phyloP scores from a whole-genome alignment of 1,140 invertebrate species.

The Bombus waltoni region DNA sequence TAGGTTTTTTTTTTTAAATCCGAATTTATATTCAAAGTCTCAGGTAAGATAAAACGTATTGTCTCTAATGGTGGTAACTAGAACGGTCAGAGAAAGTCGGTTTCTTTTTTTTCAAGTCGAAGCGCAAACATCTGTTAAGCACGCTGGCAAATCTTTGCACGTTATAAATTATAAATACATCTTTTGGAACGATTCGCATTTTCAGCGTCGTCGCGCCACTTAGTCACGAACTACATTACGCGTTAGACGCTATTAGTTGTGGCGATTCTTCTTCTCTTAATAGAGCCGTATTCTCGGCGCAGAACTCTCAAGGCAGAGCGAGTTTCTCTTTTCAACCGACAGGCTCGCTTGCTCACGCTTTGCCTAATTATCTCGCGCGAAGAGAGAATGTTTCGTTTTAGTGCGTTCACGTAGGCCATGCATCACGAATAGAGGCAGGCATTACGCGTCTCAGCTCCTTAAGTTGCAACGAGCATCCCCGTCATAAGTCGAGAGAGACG shows the following conservation, averaged over 20 bases:
- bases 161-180: background rate
- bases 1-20: no score
- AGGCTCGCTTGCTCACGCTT: background rate
- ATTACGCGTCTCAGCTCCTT: slow-evolving; percentile 28
- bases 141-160: background rate
- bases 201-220: background rate
- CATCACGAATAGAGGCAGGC: background rate
- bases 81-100: no score
- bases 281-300: background rate
- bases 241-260: background rate
- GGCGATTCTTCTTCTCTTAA: background rate
- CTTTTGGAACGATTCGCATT: background rate
- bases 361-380: slow-evolving; percentile 35
- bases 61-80: no score
- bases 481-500: slow-evolving; percentile 9
- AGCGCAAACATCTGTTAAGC: background rate
- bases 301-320: background rate
- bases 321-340: background rate
- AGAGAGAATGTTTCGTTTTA: slow-evolving; percentile 19
- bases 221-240: background rate
- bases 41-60: no score
- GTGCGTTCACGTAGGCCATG: background rate
- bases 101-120: no score
- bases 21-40: no score
- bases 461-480: slow-evolving; percentile 14